Evolutionary conservation across 2,888 invertebrate genomes (phyloP), one percentile per base, ranked within the genome.

Genomic region (Heliconius aoede): DNA sequence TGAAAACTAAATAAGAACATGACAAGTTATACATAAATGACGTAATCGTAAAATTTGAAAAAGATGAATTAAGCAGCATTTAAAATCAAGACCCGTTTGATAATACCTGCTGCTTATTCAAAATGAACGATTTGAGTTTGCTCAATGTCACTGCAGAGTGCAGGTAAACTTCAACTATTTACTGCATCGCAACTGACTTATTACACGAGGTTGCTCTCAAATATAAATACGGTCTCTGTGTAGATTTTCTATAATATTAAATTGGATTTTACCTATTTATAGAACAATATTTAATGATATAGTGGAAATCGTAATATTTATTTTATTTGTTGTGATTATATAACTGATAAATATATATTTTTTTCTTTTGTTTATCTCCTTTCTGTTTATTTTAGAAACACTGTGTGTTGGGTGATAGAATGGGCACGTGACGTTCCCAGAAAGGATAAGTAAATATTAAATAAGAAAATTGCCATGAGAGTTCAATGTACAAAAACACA

Each of bases 101-200:
- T 55, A 69, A 36, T 26, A 60, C 75, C 80, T 81, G 81, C n/a
- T n/a, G 87, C 89, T 90, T 90, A 88, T 91, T 91, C 88, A 88
- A 88, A 83, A 83, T 81, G 82, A 84, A 82, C 82, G 74, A 78
- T 71, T 77, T 81, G 82, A 85, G 87, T 88, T 89, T 88, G 88
- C 89, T 88, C 87, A 86, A 89, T 88, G 87, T 88, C 83, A 82
- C 86, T 82, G 78, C 84, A 81, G 84, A 85, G 84, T 87, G 86
- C 88, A 90, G 87, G 88, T 89, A 83, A 88, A 88, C 85, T 88
- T 88, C 86, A 82, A 88, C 86, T 87, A 88, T 89, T 87, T 86
- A 87, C 84, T 85, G 83, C 84, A 82, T 84, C 82, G 83, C 83
- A 80, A 82, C 82, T 83, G 80, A 80, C 82, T 79, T 77, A 81